Conservation (phyloP, 2,113 vertebrate species). For the Ophiodon elongatus region DNA sequence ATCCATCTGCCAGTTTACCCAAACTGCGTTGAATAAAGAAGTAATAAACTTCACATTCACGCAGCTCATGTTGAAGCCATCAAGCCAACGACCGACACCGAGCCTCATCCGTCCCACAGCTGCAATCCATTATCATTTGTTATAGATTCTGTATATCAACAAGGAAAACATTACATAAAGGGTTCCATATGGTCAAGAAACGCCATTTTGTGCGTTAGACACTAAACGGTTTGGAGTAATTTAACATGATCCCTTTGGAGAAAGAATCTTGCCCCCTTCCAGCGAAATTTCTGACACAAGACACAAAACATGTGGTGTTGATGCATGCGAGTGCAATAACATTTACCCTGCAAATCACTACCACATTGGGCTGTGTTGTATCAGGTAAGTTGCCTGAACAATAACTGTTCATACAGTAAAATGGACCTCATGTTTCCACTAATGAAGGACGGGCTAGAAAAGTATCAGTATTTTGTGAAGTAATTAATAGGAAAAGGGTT, state of each 20-base stretch:
- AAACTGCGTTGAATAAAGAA: conserved; percentile 40
- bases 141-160: conserved; percentile 92
- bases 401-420: conserved; percentile 51
- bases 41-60: conserved; percentile 59
- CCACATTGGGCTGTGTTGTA: conserved; percentile 75
- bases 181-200: conserved; percentile 92
- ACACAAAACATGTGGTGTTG: conserved; percentile 79
- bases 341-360: conserved; percentile 89
- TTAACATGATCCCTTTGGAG: conserved; percentile 91
- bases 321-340: conserved; percentile 90
- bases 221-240: conserved; percentile 93
- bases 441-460: conserved; percentile 37
- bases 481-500: conserved; percentile 20
- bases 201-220: conserved; percentile 90
- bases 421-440: conserved; percentile 42
- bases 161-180: conserved; percentile 90
- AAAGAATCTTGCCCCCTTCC: conserved; percentile 85
- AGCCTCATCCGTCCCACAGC: conserved; percentile 85
- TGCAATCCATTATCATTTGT: conserved; percentile 94
- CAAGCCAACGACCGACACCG: conserved; percentile 66
- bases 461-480: not conserved
- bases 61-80: conserved; percentile 73
- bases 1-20: conserved; percentile 29
- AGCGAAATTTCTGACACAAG: conserved; percentile 57
- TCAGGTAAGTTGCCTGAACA: conserved; percentile 72